Evolutionary conservation across 2,113 vertebrate species (phyloP), one percentile per base, ranked within the genome.

Genomic region (Daboia siamensis): DNA sequence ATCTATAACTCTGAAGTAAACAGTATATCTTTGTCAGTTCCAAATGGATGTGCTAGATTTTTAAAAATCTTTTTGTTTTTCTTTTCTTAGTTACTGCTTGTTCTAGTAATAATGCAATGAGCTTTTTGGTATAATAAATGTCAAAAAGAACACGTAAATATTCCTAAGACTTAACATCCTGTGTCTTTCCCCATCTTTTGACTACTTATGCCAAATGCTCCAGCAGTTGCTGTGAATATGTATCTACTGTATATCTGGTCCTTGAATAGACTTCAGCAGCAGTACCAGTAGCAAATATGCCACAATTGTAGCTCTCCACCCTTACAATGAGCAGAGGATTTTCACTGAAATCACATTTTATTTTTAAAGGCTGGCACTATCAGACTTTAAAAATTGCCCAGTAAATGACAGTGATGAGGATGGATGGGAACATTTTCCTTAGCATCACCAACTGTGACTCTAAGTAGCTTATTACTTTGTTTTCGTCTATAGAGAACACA

Each of bases 331-430:
- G 74, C 51, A 90, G 74, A 91, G 89, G 89, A 90, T 61, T 74
- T 57, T 89, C 74, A 51, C 44, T 91, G 90, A 88, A 93, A 86
- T 86, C 51, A 56, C 26, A 24, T 12, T 51, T 89, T 91, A 48
- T 29, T 86, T 89, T 64, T 52, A 90, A 57, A 84, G 46, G 24
- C 89, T 33, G 46, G 48, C 80, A 88, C 89, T 26, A 33, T 51
- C 52, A 90, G 85, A 55, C 55, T 87, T 48, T 92, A 92, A 92
- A 92, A 55, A 74, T 61, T 88, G 90, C 64, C 88, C n/a, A 64
- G 17, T 88, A 88, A 94, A 54, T 88, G 91, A 61, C 93, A 93
- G 69, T 91, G 87, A 93, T 89, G 64, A 93, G 69, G 90, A 91
- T 80, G 44, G 88, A 94, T 90, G 61, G 64, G 51, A 52, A 86